Percentiles rank a stretch among this genome's conserved stretches.
Evolutionary conservation across 37 sponge, comb jelly and placozoan species (phyloP).

Genomic region (Mnemiopsis leidyi): DNA sequence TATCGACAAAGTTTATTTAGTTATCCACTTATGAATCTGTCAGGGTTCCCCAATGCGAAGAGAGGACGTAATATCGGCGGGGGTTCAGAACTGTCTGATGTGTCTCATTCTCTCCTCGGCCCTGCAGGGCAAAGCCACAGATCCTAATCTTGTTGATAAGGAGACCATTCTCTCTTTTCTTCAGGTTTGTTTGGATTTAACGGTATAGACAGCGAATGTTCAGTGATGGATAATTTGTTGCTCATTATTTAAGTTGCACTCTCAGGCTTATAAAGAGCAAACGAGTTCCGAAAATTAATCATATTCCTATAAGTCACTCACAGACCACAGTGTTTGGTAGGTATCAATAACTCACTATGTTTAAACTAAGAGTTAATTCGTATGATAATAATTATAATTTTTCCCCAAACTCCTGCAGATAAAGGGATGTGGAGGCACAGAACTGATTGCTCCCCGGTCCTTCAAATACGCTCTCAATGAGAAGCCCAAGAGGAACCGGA

Average conservation of each 20-base stretch:
- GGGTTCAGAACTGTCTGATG: slow-evolving; percentile 62
- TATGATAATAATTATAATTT: not conserved
- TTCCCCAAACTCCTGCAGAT: slow-evolving; percentile 11
- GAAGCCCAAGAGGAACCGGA: slow-evolving; percentile 54
- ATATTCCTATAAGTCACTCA: no score
- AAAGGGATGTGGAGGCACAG: slow-evolving; percentile 53
- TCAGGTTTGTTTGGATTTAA: slow-evolving; percentile 42
- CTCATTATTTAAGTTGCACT: no score
- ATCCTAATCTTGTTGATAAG: slow-evolving; percentile 64
- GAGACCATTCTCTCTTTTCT: slow-evolving; percentile 53
- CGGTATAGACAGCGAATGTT: not conserved
- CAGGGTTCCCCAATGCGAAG: slow-evolving; percentile 59
- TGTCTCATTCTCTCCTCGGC: slow-evolving; percentile 62
- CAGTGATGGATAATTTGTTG: no score
- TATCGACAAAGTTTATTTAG: no score
- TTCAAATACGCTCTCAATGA: slow-evolving; percentile 21
- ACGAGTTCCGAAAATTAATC: no score
- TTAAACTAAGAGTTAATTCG: not conserved
- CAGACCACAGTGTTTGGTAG: no score
- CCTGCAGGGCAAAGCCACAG: slow-evolving; percentile 29
- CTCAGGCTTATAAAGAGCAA: no score
- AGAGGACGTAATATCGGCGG: slow-evolving; percentile 59
- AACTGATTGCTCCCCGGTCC: not conserved
- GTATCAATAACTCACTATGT: no score
- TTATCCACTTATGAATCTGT: not conserved